Conservation (phyloP, 2,113 vertebrate species). For the Vulpes ferrilata region DNA sequence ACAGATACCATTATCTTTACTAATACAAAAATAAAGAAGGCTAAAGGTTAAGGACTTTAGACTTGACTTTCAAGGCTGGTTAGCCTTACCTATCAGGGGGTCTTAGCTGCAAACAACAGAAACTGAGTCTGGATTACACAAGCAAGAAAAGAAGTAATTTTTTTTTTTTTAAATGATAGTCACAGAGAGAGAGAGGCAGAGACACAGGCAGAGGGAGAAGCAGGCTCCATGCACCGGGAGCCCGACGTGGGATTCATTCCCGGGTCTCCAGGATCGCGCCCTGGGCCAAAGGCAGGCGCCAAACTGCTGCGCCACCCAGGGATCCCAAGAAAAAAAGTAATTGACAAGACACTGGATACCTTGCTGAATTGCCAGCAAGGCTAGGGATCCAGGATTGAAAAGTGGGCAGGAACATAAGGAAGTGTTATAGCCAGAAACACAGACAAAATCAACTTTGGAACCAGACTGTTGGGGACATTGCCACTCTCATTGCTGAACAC, state of each 20-base stretch:
- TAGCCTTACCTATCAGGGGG: not conserved
- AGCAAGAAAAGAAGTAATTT: not conserved
- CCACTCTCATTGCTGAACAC: not conserved
- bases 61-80: not conserved
- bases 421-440: not conserved
- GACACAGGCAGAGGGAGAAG: no score
- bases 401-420: not conserved
- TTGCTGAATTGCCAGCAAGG: not conserved
- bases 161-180: no score
- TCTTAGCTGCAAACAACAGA: not conserved
- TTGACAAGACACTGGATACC: not conserved
- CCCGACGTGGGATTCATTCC: no score
- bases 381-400: not conserved
- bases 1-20: not conserved
- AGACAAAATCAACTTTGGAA: not conserved
- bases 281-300: no score
- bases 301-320: no score
- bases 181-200: no score
- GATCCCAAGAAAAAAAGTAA: not conserved
- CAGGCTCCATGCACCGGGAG: no score
- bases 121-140: not conserved
- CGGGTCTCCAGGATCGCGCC: no score
- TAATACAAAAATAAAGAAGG: constrained; percentile 9
- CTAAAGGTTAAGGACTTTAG: not conserved
- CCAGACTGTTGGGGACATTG: no score